Percentiles rank a stretch among this genome's conserved stretches.
phyloP scores from a whole-genome alignment of 23 tunicate genomes.

The Diplosoma virens region DNA sequence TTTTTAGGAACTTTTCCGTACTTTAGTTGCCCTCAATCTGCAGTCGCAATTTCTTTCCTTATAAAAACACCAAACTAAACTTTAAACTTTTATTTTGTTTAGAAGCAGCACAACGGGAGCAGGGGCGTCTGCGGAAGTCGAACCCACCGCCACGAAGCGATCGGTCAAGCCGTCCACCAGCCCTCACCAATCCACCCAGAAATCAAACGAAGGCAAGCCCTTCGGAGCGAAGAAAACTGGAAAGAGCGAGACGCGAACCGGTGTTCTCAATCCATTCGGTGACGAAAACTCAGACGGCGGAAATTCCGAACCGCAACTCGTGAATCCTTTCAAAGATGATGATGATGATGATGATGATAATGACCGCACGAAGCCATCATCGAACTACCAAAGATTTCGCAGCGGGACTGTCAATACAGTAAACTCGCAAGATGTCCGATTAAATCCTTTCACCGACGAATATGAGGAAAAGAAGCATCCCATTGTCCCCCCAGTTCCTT shows the following conservation, averaged over 20 bases:
- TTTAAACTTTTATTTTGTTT: neutral
- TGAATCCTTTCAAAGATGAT: conserved; percentile 6
- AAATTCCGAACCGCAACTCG: neutral
- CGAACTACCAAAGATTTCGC: neutral
- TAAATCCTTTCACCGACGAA: conserved; percentile 67
- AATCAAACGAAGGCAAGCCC: conserved; percentile 42
- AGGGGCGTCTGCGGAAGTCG: neutral
- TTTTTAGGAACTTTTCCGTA: too few species aligned
- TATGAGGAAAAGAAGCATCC: conserved; percentile 34
- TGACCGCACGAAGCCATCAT: neutral
- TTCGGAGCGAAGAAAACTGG: too few species aligned
- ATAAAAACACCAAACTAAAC: neutral
- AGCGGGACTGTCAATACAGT: conserved; percentile 4
- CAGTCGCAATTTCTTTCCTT: too few species aligned
- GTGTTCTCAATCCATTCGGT: conserved; percentile 28
- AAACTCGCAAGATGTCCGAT: conserved; percentile 27
- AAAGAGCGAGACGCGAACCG: neutral
- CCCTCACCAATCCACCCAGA: neutral
- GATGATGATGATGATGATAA: neutral
- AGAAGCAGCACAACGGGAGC: conserved; percentile 4
- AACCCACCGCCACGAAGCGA: neutral
- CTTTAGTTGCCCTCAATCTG: too few species aligned
- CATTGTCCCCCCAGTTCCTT: conserved; percentile 28
- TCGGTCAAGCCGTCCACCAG: neutral
- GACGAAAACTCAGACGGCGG: conserved; percentile 11